Evolutionary conservation across 2,113 vertebrate genomes (phyloP).

Genomic region (Myotis lucifugus): DNA sequence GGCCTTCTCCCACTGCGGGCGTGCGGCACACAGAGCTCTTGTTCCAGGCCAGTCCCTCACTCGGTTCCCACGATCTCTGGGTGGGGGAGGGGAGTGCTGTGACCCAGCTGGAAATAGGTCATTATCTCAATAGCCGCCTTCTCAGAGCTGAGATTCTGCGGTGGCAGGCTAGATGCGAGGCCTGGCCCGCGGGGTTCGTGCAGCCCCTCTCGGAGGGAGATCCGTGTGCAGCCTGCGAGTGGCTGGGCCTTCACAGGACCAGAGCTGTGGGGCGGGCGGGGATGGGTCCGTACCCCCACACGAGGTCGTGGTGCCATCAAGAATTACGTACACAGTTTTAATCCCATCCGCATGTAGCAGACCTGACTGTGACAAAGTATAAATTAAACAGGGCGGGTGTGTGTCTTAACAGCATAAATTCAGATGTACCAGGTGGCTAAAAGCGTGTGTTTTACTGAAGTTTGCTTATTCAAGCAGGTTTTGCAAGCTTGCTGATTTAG

Average conservation of each 20-base stretch:
- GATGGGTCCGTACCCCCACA: fast-evolving
- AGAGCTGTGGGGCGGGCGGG: not conserved
- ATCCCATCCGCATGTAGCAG: not conserved
- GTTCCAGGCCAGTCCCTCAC: not conserved
- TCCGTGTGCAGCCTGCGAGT: fast-evolving
- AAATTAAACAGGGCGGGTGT: not conserved
- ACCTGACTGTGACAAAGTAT: not conserved
- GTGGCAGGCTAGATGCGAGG: not conserved
- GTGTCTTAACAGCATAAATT: not conserved
- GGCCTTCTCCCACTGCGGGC: no score
- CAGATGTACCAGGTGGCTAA: not conserved
- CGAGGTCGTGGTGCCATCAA: fast-evolving
- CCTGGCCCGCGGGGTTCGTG: not conserved
- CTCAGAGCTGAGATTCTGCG: not conserved
- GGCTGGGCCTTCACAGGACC: not conserved
- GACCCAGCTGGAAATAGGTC: not conserved
- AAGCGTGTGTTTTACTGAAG: not conserved
- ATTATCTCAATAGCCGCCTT: not conserved
- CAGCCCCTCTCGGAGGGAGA: not conserved
- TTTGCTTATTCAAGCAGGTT: not conserved
- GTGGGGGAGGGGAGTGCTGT: no score
- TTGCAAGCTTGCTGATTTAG: not conserved
- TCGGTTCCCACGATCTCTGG: not conserved
- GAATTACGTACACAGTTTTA: no score
- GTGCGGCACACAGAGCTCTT: not conserved